Conservation (phyloP, 2,888 invertebrate genomes). For the Nezara viridula region DNA sequence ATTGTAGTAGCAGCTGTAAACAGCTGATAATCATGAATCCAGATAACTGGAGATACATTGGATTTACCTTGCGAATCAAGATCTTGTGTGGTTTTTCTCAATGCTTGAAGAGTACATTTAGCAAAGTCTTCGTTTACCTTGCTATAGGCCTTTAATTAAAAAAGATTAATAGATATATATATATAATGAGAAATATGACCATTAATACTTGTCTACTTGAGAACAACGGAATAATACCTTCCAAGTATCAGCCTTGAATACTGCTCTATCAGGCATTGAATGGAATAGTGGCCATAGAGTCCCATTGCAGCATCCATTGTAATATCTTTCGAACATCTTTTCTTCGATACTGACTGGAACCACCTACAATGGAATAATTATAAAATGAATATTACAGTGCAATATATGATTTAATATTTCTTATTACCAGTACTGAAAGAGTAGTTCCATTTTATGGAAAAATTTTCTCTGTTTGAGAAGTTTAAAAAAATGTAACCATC, state of each 20-base stretch:
- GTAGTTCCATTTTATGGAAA: too few species aligned
- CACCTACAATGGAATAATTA: slow-evolving; percentile 65
- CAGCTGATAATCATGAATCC: slow-evolving; percentile 73
- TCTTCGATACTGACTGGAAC: slow-evolving; percentile 68
- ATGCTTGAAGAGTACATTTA: slow-evolving; percentile 68
- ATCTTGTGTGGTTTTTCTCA: slow-evolving; percentile 67
- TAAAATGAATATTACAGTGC: background rate
- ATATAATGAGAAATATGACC: too few species aligned
- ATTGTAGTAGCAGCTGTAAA: slow-evolving; percentile 71
- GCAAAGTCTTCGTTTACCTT: slow-evolving; percentile 69
- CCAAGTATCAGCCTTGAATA: slow-evolving; percentile 69
- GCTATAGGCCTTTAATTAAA: slow-evolving; percentile 67
- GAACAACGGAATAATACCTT: slow-evolving; percentile 66
- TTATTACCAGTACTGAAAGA: background rate
- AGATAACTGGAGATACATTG: slow-evolving; percentile 70
- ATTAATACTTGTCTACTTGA: background rate
- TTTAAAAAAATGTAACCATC: slow-evolving; percentile 6
- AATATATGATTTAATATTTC: background rate
- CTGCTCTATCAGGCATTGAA: slow-evolving; percentile 70
- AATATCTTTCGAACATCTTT: slow-evolving; percentile 68
- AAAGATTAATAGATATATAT: background rate
- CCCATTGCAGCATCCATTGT: slow-evolving; percentile 70
- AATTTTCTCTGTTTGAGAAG: too few species aligned
- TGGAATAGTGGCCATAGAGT: slow-evolving; percentile 71
- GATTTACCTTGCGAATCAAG: slow-evolving; percentile 67